Evolutionary conservation across 2,797 vertebrate species (phyloP).

Genomic region (Borostomias antarcticus): DNA sequence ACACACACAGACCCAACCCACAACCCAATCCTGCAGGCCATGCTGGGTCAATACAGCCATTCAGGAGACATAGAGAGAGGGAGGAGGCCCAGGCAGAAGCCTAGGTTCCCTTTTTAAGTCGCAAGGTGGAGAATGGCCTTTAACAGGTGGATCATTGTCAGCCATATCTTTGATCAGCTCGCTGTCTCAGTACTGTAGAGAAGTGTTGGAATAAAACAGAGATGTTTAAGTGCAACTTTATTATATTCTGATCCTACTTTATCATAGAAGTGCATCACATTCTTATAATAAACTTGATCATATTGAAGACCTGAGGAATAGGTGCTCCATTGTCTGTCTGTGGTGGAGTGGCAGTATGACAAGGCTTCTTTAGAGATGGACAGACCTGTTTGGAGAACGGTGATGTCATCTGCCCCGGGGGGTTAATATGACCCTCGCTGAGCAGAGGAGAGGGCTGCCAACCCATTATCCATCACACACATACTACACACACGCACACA

Average conservation of each 20-base stretch:
- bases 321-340: background rate
- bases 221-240: too few species aligned
- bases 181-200: too few species aligned
- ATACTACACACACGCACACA: too few species aligned
- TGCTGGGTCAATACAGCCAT: conserved; percentile 44
- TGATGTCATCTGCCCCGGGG: conserved; percentile 64
- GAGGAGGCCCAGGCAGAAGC: background rate
- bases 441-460: conserved; percentile 14
- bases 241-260: too few species aligned
- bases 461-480: conserved; percentile 53
- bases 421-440: conserved; percentile 59
- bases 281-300: too few species aligned
- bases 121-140: too few species aligned
- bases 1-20: conserved; percentile 28
- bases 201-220: too few species aligned
- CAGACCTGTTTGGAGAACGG: conserved; percentile 60
- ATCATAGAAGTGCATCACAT: too few species aligned
- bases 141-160: too few species aligned
- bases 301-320: background rate
- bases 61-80: conserved; percentile 13
- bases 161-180: too few species aligned
- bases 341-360: conserved; percentile 38
- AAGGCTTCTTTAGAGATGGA: conserved; percentile 37
- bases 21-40: conserved; percentile 39
- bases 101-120: too few species aligned